Percentiles rank a stretch among this genome's conserved stretches.
Conservation (phyloP, 2,113 vertebrate species). For the Gnathonemus echidnorhynchus region DNA sequence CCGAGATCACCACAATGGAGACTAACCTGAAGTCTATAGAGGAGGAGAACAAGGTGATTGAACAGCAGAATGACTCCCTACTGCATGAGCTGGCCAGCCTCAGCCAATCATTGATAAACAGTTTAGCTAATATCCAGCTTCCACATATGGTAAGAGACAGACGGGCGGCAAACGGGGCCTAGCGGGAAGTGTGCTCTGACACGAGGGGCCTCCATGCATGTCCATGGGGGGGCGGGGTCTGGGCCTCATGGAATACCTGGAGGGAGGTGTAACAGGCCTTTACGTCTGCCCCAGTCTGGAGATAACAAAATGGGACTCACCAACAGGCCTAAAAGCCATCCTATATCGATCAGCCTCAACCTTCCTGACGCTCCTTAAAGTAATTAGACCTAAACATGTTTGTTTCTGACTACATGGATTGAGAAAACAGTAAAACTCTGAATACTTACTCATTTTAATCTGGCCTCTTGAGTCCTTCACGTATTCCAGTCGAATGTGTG, state of each 20-base stretch:
- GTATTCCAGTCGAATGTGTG: not conserved
- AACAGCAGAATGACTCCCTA: conserved; percentile 96
- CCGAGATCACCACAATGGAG: conserved; percentile 96
- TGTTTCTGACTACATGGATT: not conserved
- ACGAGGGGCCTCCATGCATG: conserved; percentile 4
- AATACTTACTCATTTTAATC: not conserved
- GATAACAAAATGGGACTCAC: not conserved
- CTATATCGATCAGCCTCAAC: not conserved
- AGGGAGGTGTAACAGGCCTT: conserved; percentile 1
- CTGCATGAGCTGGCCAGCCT: conserved; percentile 94
- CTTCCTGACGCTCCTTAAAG: not conserved
- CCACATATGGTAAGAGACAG: conserved; percentile 89
- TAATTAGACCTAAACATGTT: not conserved
- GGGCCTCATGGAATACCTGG: conserved; percentile 4
- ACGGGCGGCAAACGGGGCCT: not conserved
- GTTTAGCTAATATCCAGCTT: conserved; percentile 96
- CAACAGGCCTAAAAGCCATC: not conserved
- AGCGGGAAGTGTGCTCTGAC: not conserved
- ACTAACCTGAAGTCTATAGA: conserved; percentile 96
- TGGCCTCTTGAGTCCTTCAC: not conserved
- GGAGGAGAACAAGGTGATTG: conserved; percentile 95
- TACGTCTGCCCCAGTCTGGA: not conserved
- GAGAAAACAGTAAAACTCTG: not conserved
- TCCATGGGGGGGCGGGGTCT: not conserved
- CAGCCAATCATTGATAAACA: conserved; percentile 96